Evolutionary conservation across 2,888 invertebrate species (phyloP), one percentile per base, ranked within the genome.

Genomic region (Helobdella robusta): DNA sequence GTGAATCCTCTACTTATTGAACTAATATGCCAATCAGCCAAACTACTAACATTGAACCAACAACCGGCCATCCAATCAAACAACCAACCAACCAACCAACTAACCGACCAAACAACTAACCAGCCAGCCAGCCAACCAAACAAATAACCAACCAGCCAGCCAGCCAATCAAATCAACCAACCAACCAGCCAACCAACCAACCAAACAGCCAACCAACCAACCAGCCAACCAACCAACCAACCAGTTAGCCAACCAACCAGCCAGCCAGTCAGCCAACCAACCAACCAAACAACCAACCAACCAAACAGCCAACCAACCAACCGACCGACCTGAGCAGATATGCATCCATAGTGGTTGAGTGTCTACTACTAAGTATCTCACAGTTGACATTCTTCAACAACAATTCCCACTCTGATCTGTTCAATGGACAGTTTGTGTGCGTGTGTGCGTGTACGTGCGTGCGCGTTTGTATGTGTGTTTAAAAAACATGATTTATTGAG

Each of bases 281-380:
- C 8, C 60, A 59, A 20, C n/a, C 20, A 5, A 59, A 2, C 23
- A 6, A 1, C 8, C 36, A 59, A 1, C 23, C 11, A 23, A n/a
- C 36, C 25, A n/a, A 4, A 35, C 8, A 46, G 40, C 35, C 11
- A 46, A 25, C 15, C 20, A 28, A 18, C n/a, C 15, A 52, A 25
- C 20, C 18, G 2, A 18, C 1, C 23, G 23, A 93, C 93, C 93
- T 93, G 67, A 95, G 84, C 32, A 97, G 91, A 79, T 94, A 97
- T 52, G 95, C 91, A 82, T 95, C 93, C 75, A 95, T 87, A 79
- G 87, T 85, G 72, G 89, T 89, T 81, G 91, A 91, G 77, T 86
- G 86, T 66, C 86, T 87, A 78, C 86, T 87, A 81, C 93, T 93
- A 79, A 97, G 91, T 71, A 97, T 93, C 82, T 93, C 93, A 81